A percentile compares a stretch with the other conserved stretches of the same genome.
These are phyloP conservation scores for Linurgus olivaceus DNA, from an alignment of 2,797 vertebrate genomes.

Conservation along the genomic window DNA sequence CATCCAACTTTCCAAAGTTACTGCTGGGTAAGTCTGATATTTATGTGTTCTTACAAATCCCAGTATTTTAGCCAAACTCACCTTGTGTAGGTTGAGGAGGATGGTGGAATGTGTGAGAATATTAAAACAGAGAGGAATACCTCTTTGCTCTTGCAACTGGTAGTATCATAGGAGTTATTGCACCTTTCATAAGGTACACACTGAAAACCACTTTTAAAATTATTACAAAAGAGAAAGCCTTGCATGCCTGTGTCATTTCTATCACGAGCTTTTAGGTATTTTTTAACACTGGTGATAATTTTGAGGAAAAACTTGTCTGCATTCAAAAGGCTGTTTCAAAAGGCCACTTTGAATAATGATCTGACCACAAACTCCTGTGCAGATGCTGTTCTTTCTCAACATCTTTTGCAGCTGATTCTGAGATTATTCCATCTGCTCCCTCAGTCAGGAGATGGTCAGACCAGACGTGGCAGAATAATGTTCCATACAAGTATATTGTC, in stretches of 20 bases:
- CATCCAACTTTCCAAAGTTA: slow-evolving; percentile 97
- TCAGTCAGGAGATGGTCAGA: not conserved
- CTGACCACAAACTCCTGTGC: not conserved
- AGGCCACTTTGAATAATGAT: not conserved
- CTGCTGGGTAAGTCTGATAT: slow-evolving; percentile 84
- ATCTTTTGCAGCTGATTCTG: not conserved
- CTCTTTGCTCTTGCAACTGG: not conserved
- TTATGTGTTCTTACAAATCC: not conserved
- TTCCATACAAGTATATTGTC: not conserved
- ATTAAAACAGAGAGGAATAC: not conserved
- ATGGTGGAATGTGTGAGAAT: not conserved
- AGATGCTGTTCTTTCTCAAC: not conserved
- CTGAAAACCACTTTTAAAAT: not conserved
- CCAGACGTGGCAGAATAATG: not conserved
- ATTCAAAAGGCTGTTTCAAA: not conserved
- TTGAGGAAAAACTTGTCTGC: not conserved
- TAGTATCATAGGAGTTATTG: not conserved
- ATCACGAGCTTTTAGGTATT: not conserved
- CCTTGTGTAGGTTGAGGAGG: not conserved
- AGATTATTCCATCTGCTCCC: not conserved
- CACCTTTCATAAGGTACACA: not conserved
- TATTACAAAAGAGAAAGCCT: not conserved
- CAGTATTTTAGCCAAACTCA: not conserved
- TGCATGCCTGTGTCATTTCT: not conserved
- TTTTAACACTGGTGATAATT: not conserved